A percentile compares a stretch with the other conserved stretches of the same genome.
These are phyloP conservation scores for Mesoligia furuncula DNA, from an alignment of 2,888 invertebrate genomes.

Conservation along the genomic window DNA sequence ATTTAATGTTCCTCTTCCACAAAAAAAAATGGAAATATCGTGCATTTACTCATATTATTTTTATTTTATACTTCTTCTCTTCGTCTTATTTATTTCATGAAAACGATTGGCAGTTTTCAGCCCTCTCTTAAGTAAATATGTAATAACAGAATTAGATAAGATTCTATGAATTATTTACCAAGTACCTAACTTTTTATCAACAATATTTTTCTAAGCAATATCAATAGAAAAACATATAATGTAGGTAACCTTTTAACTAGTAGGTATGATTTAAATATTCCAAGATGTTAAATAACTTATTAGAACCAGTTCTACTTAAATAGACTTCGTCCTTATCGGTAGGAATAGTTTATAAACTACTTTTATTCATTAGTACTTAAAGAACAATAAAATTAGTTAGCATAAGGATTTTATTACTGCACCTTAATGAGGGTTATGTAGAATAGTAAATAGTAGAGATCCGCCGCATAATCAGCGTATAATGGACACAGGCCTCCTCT, in stretches of 20 bases:
- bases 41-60: too few species aligned
- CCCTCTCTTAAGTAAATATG: background rate
- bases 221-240: background rate
- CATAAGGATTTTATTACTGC: slow-evolving; percentile 3
- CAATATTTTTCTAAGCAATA: background rate
- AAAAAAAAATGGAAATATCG: too few species aligned
- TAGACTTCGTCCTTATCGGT: slow-evolving; percentile 31
- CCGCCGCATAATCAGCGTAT: too few species aligned
- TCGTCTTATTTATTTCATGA: background rate
- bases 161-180: slow-evolving; percentile 11
- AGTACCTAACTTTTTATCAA: background rate
- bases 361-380: slow-evolving; percentile 26
- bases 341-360: slow-evolving; percentile 8
- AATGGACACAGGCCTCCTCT: too few species aligned
- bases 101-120: background rate
- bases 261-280: slow-evolving; percentile 5
- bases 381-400: slow-evolving; percentile 7
- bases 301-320: slow-evolving; percentile 28
- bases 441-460: background rate
- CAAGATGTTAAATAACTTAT: slow-evolving; percentile 10
- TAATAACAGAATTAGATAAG: background rate
- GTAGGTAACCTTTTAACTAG: background rate
- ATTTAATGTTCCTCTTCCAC: too few species aligned
- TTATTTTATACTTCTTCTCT: too few species aligned
- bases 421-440: background rate